Evolutionary conservation across 2,113 vertebrate species (phyloP), one percentile per base, ranked within the genome.

Genomic region (Oreochromis niloticus): DNA sequence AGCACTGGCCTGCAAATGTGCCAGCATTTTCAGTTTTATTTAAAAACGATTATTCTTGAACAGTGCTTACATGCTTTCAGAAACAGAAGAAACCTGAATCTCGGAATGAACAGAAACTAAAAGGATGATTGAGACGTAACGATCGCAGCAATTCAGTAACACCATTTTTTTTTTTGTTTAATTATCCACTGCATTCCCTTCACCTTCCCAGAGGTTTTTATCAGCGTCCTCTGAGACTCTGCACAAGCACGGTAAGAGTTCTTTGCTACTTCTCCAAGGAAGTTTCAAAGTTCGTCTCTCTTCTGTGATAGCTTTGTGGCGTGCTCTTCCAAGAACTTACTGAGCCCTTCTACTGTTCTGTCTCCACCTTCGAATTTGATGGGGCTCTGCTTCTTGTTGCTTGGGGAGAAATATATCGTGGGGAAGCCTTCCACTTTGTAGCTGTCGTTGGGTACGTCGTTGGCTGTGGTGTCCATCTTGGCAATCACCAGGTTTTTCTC

Each of bases 401-500:
- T 97, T 0, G 97, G 97, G 79, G 98, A 97, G 2, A 99, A 97
- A 94, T 99, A 99, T 95, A 99, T 99, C 0, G 98, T 99, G 43
- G 99, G 98, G 90, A 99, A 99, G 30, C 99, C 98, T 78, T 98
- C 98, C 9, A 96, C 96, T 95, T 98, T 98, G 95, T 98, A 99
- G 91, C 5, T 94, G 6, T 98, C 97, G 1, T 89, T 95, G 2
- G 96, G 96, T 84, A 99, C 91, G 0, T 99, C 98, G 0, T 99
- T 99, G 87, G 97, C 97, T 0, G 98, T 98, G 89, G 98, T 92
- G 48, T 99, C 99, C 98, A 99, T 99, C 96, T 99, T 99, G 93
- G 98, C 98, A 46, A 99, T 98, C 81, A 99, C 96, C 16, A 99
- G 91, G 63, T 96, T 96, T 91, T 98, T 98, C 95, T 97, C 97